These are phyloP conservation scores for Tapera naevia DNA, from an alignment of 2,797 vertebrate species.

Conservation along the genomic window DNA sequence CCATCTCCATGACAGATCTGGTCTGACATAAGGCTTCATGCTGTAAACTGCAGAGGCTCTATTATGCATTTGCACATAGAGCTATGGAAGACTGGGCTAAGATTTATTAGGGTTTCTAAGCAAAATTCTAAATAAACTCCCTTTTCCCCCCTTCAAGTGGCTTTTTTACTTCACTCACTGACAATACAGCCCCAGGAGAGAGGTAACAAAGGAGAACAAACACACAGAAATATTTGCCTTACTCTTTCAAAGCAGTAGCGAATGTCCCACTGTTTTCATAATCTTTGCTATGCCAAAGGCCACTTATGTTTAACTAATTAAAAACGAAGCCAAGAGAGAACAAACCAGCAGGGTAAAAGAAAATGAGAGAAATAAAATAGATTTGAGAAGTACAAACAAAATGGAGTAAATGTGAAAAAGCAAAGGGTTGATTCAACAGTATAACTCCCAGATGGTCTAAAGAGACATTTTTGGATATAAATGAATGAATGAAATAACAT, in stretches of 20 bases:
- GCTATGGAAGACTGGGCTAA: not conserved
- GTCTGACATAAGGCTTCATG: not conserved
- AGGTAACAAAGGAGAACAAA: slow-evolving; percentile 32
- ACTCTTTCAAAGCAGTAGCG: slow-evolving; percentile 41
- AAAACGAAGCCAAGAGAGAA: slow-evolving; percentile 62
- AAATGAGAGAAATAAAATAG: slow-evolving; percentile 57
- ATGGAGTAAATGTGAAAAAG: slow-evolving; percentile 42
- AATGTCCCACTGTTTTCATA: slow-evolving; percentile 53
- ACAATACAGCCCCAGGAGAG: slow-evolving; percentile 35
- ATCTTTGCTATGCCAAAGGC: slow-evolving; percentile 61
- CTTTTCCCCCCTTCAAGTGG: not conserved
- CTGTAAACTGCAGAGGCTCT: not conserved
- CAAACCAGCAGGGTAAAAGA: slow-evolving; percentile 49
- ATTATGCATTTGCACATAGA: not conserved
- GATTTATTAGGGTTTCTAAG: not conserved
- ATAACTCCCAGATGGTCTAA: slow-evolving; percentile 15
- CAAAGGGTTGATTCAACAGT: slow-evolving; percentile 43
- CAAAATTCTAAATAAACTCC: not conserved
- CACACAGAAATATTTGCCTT: slow-evolving; percentile 56
- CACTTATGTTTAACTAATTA: slow-evolving; percentile 64
- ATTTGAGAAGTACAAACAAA: slow-evolving; percentile 48
- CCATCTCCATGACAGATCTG: not conserved
- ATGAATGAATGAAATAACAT: slow-evolving; percentile 38
- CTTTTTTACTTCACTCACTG: slow-evolving; percentile 19
- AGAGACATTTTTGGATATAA: slow-evolving; percentile 37